Conservation (phyloP, 1,140 invertebrate genomes). For the Ips nitidus region DNA sequence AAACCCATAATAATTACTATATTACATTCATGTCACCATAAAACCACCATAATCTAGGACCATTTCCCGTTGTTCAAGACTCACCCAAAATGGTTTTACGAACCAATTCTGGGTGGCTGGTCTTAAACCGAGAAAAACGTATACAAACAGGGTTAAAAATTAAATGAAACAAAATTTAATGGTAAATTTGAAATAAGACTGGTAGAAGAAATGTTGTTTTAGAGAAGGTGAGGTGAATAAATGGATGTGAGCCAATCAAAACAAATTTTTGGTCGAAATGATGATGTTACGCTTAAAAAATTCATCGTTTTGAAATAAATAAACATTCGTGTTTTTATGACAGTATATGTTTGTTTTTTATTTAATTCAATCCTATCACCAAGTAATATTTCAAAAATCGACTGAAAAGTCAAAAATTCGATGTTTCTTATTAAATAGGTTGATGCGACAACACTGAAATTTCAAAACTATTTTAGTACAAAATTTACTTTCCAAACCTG, state of each 20-base stretch:
- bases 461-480: no score
- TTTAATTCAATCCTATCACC: not conserved
- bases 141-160: slow-evolving; percentile 46
- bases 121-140: slow-evolving; percentile 8
- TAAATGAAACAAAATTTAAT: slow-evolving; percentile 36
- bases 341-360: slow-evolving; percentile 30
- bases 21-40: slow-evolving; percentile 25
- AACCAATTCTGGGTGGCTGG: not conserved
- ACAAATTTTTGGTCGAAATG: slow-evolving; percentile 27
- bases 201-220: slow-evolving; percentile 40
- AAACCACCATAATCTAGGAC: slow-evolving; percentile 22
- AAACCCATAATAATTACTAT: slow-evolving; percentile 7
- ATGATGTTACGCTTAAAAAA: slow-evolving; percentile 41
- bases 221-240: slow-evolving; percentile 48
- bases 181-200: slow-evolving; percentile 47
- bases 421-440: no score
- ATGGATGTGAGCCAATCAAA: slow-evolving; percentile 37
- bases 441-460: no score
- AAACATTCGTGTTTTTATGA: slow-evolving; percentile 47
- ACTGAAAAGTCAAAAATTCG: no score
- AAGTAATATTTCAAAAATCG: not conserved
- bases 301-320: slow-evolving; percentile 48
- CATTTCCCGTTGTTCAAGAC: slow-evolving; percentile 9
- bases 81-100: not conserved
- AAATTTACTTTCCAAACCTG: no score